Conservation (phyloP, 1,140 invertebrate species). For the Drosophila novamexicana region DNA sequence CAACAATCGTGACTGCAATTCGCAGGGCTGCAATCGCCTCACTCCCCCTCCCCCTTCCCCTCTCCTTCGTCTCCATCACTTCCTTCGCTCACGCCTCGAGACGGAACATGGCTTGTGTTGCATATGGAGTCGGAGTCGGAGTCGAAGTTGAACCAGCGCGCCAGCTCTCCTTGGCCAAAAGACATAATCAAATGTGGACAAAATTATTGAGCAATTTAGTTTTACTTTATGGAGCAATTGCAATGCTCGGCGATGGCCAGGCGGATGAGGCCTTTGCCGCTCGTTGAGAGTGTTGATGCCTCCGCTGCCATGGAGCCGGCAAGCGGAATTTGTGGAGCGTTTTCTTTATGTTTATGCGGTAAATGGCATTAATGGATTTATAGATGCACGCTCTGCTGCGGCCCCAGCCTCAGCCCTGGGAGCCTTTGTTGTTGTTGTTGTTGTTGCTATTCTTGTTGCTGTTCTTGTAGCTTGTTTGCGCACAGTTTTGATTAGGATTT, state of each 20-base stretch:
- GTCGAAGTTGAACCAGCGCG: slow-evolving; percentile 13
- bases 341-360: slow-evolving; percentile 81
- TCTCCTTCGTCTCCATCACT: not conserved
- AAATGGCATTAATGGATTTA: slow-evolving; percentile 83
- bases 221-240: slow-evolving; percentile 83
- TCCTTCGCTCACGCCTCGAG: too few relatives aligned
- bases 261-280: not conserved
- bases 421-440: not conserved
- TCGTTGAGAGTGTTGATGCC: slow-evolving; percentile 52
- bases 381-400: slow-evolving; percentile 58
- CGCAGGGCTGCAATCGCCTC: slow-evolving; percentile 34
- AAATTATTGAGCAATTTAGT: slow-evolving; percentile 84
- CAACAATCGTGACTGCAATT: slow-evolving; percentile 78
- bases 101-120: not conserved
- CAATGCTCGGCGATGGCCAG: slow-evolving; percentile 39
- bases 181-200: slow-evolving; percentile 83
- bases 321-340: slow-evolving; percentile 44
- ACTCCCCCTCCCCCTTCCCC: not conserved
- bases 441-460: not conserved
- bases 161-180: slow-evolving; percentile 49
- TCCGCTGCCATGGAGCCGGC: slow-evolving; percentile 22
- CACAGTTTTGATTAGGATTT: slow-evolving; percentile 78
- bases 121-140: slow-evolving; percentile 6
- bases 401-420: not conserved
- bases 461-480: slow-evolving; percentile 57